Base-by-base conservation (phyloP, 2,797 vertebrate species). In the Helicolenus hilgendorfi region DNA sequence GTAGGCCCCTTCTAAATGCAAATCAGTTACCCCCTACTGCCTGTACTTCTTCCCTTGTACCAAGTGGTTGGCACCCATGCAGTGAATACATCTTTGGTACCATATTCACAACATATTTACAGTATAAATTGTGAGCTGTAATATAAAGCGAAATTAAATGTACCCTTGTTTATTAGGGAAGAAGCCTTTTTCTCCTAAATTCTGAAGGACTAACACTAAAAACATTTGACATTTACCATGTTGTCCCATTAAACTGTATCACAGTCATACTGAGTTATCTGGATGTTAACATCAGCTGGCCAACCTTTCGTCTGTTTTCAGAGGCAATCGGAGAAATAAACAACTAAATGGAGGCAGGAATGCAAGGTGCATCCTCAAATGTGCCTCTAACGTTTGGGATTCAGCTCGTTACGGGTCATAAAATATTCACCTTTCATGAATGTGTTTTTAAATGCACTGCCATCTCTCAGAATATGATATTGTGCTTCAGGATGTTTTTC, bases 401-500 rank as follows among this genome's bases (percentile, higher is more conserved):
- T 88, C 86, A 71, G 24, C 74, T 75, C 27, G n/a, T 84, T 62
- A 67, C 8, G 8, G 59, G 53, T 85, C 41, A 77, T 15, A 35
- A 55, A 55, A 55, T 59, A 18, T 77, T 83, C 24, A 33, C 27
- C 62, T 78, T 74, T 63, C 10, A 53, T 81, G 5, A 73, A 83
- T 76, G 63, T 77, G 14, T 26, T 72, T 88, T 80, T 18, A 73
- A 41, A 84, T 84, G 67, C 36, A 22, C n/a, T 53, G 26, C 62
- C 65, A 27, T 81, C 27, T 75, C 31, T 73, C 69, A 70, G 26
- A 76, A 72, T 79, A 63, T 45, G 72, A 70, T 31, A 20, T 72
- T 72, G 77, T 72, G 68, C 63, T 84, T 76, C 49, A 53, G 77
- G 72, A 67, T 88, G 72, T 83, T 84, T 84, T 82, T 33, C 55